phyloP scores from a whole-genome alignment of 30 jellyfish, hydroid and myxozoan genomes.

The Aurelia aurita region DNA sequence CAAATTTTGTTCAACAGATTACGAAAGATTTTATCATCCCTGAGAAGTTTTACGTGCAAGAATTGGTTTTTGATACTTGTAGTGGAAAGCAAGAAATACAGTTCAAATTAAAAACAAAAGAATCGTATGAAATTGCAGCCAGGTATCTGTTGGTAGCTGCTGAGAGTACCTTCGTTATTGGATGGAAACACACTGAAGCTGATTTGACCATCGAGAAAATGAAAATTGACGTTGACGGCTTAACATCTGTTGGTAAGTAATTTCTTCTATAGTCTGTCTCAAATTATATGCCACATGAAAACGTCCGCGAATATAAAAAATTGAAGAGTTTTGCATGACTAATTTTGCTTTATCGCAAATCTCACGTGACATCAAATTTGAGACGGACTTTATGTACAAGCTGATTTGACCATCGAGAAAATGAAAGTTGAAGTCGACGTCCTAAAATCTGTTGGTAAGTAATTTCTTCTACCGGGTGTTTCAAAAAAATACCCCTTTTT shows the following conservation, averaged over 20 bases:
- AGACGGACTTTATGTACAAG: no score
- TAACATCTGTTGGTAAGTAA: conserved; percentile 12
- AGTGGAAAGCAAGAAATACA: neutral
- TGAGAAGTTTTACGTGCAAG: conserved; percentile 11
- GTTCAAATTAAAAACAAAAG: neutral
- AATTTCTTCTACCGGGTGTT: no score
- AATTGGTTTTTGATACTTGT: neutral
- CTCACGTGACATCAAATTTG: no score
- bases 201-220: conserved; percentile 3
- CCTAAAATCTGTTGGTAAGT: conserved; percentile 9
- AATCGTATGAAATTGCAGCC: conserved; percentile 25
- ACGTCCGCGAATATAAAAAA: no score
- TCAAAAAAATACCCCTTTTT: no score
- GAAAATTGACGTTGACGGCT: neutral
- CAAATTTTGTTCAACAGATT: neutral
- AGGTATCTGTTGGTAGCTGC: conserved; percentile 1
- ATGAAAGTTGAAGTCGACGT: neutral
- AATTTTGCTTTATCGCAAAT: no score
- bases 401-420: conserved; percentile 3
- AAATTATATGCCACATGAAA: no score
- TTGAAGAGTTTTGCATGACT: no score
- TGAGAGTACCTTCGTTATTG: conserved; percentile 5
- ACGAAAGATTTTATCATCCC: conserved; percentile 7
- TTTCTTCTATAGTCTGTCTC: no score
- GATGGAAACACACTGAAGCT: conserved; percentile 19